Evolutionary conservation across 2,797 vertebrate genomes (phyloP).

Genomic region (Galagoides demidoff): DNA sequence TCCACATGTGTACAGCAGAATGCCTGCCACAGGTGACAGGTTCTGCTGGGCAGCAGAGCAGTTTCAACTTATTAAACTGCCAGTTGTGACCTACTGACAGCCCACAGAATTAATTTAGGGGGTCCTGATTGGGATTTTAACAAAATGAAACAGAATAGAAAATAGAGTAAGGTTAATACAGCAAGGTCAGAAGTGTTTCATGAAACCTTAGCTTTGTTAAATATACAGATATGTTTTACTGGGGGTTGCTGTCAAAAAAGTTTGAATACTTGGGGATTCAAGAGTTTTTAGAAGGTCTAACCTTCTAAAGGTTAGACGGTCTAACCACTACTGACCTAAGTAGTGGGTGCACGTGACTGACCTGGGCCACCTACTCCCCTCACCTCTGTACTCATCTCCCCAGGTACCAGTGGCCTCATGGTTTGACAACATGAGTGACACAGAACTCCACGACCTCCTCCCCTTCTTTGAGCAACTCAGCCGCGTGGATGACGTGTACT

Average conservation of each 20-base stretch:
- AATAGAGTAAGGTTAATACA: neutral
- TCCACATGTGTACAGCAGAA: neutral
- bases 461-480: slow-evolving; percentile 98
- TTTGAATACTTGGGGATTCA: neutral
- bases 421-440: slow-evolving; percentile 98
- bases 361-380: rapidly evolving
- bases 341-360: neutral
- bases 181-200: neutral
- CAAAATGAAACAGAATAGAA: neutral
- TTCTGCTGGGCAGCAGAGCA: neutral
- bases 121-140: neutral
- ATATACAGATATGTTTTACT: neutral
- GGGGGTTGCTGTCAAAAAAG: neutral
- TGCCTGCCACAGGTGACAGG: rapidly evolving
- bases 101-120: neutral
- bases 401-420: slow-evolving; percentile 97
- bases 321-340: too few species aligned
- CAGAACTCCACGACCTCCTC: slow-evolving; percentile 96
- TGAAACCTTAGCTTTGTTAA: neutral
- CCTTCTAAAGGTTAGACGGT: too few species aligned
- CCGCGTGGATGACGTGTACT: slow-evolving; percentile 94
- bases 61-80: neutral
- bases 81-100: neutral
- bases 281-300: neutral
- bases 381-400: neutral